Conservation (phyloP, 2,797 vertebrate genomes). For the Pseudopleuronectes americanus region DNA sequence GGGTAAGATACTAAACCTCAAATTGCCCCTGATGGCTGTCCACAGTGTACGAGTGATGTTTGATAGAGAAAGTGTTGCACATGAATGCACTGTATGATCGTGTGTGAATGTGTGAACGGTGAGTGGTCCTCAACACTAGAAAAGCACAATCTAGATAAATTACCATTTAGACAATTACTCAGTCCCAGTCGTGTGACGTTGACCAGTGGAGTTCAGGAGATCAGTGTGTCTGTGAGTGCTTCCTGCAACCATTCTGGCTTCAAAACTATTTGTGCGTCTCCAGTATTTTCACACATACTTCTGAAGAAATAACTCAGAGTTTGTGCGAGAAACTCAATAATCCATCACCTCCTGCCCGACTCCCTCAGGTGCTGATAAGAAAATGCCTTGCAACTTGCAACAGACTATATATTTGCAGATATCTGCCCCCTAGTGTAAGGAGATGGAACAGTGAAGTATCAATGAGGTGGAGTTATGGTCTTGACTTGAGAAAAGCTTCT, state of each 20-base stretch:
- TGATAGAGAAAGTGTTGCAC: no score
- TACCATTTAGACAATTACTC: no score
- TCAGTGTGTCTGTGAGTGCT: neutral
- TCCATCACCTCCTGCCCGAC: neutral
- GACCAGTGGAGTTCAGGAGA: no score
- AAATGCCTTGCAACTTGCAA: neutral
- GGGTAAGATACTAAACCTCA: no score
- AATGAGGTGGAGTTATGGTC: neutral
- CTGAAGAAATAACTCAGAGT: neutral
- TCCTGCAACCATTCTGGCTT: neutral
- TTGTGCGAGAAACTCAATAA: neutral
- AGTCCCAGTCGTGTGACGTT: no score
- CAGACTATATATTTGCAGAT: conserved; percentile 16
- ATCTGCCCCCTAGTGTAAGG: conserved; percentile 59
- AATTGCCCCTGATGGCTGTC: no score
- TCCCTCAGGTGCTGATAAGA: conserved; percentile 6
- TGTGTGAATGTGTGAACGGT: neutral
- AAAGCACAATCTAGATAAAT: no score
- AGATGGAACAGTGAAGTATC: neutral
- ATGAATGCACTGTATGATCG: no score
- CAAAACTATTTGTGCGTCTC: neutral
- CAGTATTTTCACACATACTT: neutral
- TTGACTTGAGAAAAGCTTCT: neutral
- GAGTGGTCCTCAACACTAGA: no score
- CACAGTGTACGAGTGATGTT: no score